Base-by-base conservation (phyloP, 2,113 vertebrate genomes). In the Pithys albifrons region DNA sequence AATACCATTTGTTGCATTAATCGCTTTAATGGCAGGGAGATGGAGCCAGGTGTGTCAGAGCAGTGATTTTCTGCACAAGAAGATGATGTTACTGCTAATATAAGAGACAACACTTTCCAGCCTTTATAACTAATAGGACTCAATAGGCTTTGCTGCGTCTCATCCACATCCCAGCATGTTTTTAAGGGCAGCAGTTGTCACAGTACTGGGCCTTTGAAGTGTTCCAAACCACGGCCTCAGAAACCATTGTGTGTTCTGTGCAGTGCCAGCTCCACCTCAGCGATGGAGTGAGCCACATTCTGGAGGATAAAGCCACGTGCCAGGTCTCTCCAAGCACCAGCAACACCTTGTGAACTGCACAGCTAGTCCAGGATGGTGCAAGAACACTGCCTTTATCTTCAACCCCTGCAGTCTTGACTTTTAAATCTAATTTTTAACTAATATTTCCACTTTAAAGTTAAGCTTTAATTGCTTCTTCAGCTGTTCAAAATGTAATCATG, bases 1-100 rank as follows among this genome's bases (percentile, higher is more conserved):
- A 96, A 86, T 46, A 71, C 71, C 86, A 91, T 86, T 96, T 94
- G 95, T 80, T 88, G 61, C 31, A 87, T 92, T 81, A 97, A 93
- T 94, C 1, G 49, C 14, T 74, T 43, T 80, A 85, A 91, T 52
- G 41, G 91, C 58, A 65, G 43, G 65, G 93, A 95, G 82, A 84
- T n/a, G 43, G 93, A 84, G 93, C 85, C 95, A 96, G 92, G 85
- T 96, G 67, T 25, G 79, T 57, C 91, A 79, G 25, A 57, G 85
- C 78, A 91, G 93, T 12, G 77, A 64, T 66, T 75, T 82, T 41
- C 82, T 78, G 51, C 85, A 55, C 71, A 23, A 24, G 62, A 73
- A 18, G 89, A 74, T 35, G 58, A 70, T n/a, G 51, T 27, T 54
- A 9, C 64, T 28, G 49, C 67, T 55, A 37, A 9, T 3, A 8